Evolutionary conservation across 2,888 invertebrate genomes (phyloP).

Genomic region (Spatulosminthurus flaviceps): DNA sequence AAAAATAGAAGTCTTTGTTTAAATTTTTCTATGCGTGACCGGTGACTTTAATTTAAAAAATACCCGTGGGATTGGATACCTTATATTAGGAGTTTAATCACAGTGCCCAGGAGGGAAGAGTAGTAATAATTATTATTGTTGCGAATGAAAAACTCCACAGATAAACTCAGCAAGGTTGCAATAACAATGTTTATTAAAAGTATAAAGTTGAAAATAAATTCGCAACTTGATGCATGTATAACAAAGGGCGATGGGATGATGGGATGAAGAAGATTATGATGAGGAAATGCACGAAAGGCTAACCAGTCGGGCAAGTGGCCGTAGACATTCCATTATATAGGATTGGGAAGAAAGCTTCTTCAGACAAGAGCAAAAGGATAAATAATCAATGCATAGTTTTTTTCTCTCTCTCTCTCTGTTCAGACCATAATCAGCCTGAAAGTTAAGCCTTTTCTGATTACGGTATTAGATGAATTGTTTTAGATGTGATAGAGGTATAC

Average conservation of each 20-base stretch:
- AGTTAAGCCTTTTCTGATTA: not conserved
- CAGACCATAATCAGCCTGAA: not conserved
- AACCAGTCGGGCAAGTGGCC: conserved; percentile 36
- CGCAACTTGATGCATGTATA: too few species aligned
- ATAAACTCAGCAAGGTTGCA: too few species aligned
- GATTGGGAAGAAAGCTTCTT: not conserved
- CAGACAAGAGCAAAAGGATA: not conserved
- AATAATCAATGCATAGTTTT: not conserved
- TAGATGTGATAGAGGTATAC: not conserved
- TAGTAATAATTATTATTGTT: too few species aligned
- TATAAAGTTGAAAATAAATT: too few species aligned
- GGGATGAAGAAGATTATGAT: not conserved
- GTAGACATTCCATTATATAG: not conserved
- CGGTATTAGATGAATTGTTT: not conserved
- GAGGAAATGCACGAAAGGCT: not conserved
- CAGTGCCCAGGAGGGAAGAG: too few species aligned
- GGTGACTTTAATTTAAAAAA: too few species aligned
- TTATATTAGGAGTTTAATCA: too few species aligned
- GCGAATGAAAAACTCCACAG: too few species aligned
- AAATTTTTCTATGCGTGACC: too few species aligned
- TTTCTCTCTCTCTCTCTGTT: not conserved
- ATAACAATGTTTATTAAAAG: too few species aligned
- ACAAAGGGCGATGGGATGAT: not conserved
- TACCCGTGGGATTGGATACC: too few species aligned
- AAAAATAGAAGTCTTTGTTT: too few species aligned